These are phyloP conservation scores for Menura novaehollandiae DNA, from an alignment of 2,113 vertebrate species.

Conservation along the genomic window DNA sequence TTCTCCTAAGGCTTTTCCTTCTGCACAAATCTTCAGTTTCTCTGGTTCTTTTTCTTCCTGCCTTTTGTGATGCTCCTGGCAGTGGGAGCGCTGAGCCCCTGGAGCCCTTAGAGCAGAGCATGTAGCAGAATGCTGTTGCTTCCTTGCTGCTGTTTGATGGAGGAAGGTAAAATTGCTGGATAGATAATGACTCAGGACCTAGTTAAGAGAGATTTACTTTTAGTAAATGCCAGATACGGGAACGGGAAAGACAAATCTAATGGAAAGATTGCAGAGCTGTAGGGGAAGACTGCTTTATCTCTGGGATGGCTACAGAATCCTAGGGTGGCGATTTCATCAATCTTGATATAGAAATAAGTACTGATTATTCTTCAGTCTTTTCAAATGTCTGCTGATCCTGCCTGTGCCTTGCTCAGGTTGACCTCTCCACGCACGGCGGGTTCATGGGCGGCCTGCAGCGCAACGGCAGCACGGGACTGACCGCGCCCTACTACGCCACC, in stretches of 20 bases:
- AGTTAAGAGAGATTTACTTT: neutral
- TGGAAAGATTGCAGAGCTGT: fast-evolving
- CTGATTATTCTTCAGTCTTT: neutral
- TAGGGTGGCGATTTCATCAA: neutral
- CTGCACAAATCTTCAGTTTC: neutral
- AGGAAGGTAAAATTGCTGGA: neutral
- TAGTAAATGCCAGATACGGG: neutral
- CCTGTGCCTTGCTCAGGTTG: constrained; percentile 75
- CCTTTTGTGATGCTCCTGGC: neutral
- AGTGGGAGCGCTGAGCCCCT: neutral
- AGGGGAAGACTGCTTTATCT: neutral
- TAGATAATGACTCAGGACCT: neutral
- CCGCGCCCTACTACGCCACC: constrained; percentile 95
- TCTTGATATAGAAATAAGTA: neutral
- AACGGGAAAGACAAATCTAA: neutral
- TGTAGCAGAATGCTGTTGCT: neutral
- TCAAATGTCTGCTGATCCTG: neutral
- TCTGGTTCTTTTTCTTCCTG: neutral
- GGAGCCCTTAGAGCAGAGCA: neutral
- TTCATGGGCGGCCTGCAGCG: constrained; percentile 98
- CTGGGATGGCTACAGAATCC: neutral
- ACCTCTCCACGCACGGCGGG: constrained; percentile 91
- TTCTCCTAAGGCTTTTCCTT: neutral
- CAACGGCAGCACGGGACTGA: constrained; percentile 93
- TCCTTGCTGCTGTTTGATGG: neutral